Evolutionary conservation across 2,113 vertebrate species (phyloP), one percentile per base, ranked within the genome.

Genomic region (Pavo muticus): DNA sequence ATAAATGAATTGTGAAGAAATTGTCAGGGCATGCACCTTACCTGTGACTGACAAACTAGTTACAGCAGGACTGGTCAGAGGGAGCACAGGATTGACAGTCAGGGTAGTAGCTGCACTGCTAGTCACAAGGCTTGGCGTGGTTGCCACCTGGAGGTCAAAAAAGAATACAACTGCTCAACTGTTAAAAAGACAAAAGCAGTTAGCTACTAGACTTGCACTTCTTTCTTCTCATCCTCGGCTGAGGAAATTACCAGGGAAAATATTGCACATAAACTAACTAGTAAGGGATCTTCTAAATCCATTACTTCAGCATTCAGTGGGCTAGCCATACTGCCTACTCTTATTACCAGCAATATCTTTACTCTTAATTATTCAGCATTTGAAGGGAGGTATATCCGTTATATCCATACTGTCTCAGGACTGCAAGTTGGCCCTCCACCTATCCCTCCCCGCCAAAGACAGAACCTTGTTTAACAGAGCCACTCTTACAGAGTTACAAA

Each of bases 61-160:
- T 88, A 99, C 98, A 57, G 97, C 95, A 92, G 98, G 98, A 95
- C 98, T 99, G 98, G 98, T 99, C 94, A 99, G 98, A 96, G 99
- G 99, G 98, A 99, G 98, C 96, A 99, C 98, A 90, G 99, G 98
- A 96, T 98, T 99, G 98, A 99, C 99, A 90, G 99, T 99, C 98
- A 99, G 98, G 87, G 99, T 99, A 93, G 99, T 98, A 91, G 99
- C 98, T 88, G 99, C 98, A 96, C 98, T 99, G 98, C 99, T 99
- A 94, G 98, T 99, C 97, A 99, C 99, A 98, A 99, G 99, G 98
- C 99, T 99, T 85, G 99, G 98, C n/a, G 99, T 99, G 98, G 98
- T 99, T 96, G 99, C 98, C 98, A 99, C 99, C 99, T 99, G 96
- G 21, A 98, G 97, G 97, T 92, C 69, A 93, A 74, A 97, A 87